Evolutionary conservation across 2,797 vertebrate species (phyloP), one percentile per base, ranked within the genome.

Genomic region (Karalla daura): DNA sequence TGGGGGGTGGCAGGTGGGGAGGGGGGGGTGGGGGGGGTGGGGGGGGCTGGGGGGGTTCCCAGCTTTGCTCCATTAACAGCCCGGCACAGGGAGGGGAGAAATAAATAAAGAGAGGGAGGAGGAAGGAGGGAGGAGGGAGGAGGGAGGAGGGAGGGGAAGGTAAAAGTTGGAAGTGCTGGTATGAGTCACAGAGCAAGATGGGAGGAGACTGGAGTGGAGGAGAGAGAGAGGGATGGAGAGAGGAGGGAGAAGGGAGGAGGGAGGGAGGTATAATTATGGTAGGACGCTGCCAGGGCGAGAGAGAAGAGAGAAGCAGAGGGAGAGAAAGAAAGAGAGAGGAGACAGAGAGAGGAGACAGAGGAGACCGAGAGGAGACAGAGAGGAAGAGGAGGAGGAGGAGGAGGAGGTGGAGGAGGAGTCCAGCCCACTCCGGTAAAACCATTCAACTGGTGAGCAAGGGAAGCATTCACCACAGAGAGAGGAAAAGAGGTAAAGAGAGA

Each of bases 391-490:
- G 62, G 74, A 67, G 12, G 63, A 74, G 67, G 76, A 63, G 23
- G 33, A 61, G 49, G 56, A 69, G 47, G 45, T 63, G 50, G 72
- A 66, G 72, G 70, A 58, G 32, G 77, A 83, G 86, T 70, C 82
- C 85, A 81, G 74, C 85, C 88, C 85, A 85, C 82, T 85, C 71
- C 62, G 52, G 33, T 82, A 83, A 87, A 86, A 89, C 78, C 88
- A 88, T 87, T 90, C 86, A 90, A 90, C 86, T 90, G 84, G 81
- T 90, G 88, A 81, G 63, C 77, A 59, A 86, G 83, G 56, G 77
- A 85, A 53, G 49, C 84, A 84, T 74, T 89, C 85, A 82, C 46
- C 63, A 68, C 62, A 15, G 13, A 64, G 49, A 23, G 63, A 69
- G 65, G 32, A 45, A 66, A 28, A 61, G 47, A 75, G 78, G 59